Base-by-base conservation (phyloP, 2,888 invertebrate genomes). In the Drosophila melanocephala region DNA sequence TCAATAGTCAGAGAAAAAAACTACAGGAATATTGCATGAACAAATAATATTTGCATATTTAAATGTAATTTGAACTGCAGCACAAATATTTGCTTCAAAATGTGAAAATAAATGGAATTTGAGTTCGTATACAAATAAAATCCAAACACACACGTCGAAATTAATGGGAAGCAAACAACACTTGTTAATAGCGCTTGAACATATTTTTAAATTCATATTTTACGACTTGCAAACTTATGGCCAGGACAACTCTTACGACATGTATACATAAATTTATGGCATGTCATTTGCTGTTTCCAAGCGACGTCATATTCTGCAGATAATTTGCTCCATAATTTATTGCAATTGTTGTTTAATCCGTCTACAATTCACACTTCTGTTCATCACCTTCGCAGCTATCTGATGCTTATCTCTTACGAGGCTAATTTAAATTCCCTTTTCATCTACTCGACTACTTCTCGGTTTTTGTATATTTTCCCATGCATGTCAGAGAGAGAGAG, bases 11-110 rank as follows among this genome's bases (percentile, higher is more conserved):
- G 30, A 59, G 64, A 44, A 55, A 44, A 42, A 53, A 55, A 53
- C 42, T 73, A 79, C 80, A 80, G 79, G 72, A 72, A 79, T 66
- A 58, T 58, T 68, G 51, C 69, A 66, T 32, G 28, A 50, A 60
- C 19, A 59, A 30, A 30, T 35, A 69, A 22, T 22, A 60, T 75
- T 59, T 71, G 44, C 55, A 39, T 47, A 52, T 70, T 67, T 67
- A 77, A 77, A 75, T 84, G 83, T 84, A 66, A 70, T 73, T 81
- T 81, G 50, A 73, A 69, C 65, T 69, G 57, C 57, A 56, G 60
- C 67, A 53, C 65, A 53, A 19, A 37, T 65, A 33, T 64, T 81
- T 75, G 71, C 70, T 75, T 62, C 53, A 47, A 57, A 67, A 66
- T 76, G 72, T 60, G 44, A 69, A 67, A 55, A 39, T 75, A 73